A percentile compares a stretch with the other conserved stretches of the same genome.
Evolutionary conservation across 2,113 vertebrate genomes (phyloP).

Genomic region (Marmota monax): DNA sequence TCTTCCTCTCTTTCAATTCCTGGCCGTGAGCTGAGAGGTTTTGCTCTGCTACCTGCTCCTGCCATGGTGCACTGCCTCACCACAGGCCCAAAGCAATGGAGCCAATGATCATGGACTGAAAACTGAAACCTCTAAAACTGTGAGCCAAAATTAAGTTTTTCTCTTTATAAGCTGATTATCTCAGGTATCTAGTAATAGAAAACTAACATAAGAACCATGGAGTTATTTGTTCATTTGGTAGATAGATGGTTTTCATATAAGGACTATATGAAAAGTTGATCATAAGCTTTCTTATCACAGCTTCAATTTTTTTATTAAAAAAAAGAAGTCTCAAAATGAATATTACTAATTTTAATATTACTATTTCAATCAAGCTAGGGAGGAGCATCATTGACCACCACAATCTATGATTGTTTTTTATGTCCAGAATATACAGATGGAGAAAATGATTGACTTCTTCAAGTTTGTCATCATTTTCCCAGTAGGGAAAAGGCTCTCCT

Average conservation of each 20-base stretch:
- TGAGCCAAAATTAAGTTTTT: neutral
- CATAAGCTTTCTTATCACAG: slow-evolving; percentile 29
- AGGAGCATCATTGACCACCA: neutral
- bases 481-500: neutral
- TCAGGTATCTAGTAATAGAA: neutral
- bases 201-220: neutral
- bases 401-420: neutral
- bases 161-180: neutral
- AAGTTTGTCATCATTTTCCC: neutral
- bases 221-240: slow-evolving; percentile 14
- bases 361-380: neutral
- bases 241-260: slow-evolving; percentile 1
- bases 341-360: neutral
- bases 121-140: neutral
- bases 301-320: slow-evolving; percentile 21
- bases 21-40: no score
- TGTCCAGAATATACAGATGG: neutral
- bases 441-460: neutral
- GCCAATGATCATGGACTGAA: neutral
- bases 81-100: neutral
- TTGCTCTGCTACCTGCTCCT: neutral
- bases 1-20: neutral
- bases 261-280: slow-evolving; percentile 2
- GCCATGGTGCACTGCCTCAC: neutral
- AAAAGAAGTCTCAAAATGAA: neutral